Evolutionary conservation across 2,888 invertebrate species (phyloP).

Genomic region (Eumacrocentrus americanus): DNA sequence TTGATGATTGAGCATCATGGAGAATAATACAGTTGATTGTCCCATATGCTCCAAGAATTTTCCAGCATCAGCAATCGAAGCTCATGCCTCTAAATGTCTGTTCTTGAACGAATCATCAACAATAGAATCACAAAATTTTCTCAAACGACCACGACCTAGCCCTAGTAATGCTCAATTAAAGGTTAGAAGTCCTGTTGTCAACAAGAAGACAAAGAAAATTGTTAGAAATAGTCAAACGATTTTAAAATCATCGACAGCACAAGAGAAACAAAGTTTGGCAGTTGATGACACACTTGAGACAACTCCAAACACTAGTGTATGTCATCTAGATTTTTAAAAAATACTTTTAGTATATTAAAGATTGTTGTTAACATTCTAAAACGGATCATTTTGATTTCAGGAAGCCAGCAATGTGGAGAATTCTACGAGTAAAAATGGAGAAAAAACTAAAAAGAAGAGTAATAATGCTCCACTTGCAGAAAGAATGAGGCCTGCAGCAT

Average conservation of each 20-base stretch:
- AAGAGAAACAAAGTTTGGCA: not conserved
- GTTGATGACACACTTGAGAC: not conserved
- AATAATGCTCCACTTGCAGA: slow-evolving; percentile 71
- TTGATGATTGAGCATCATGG: too few species aligned
- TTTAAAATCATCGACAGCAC: not conserved
- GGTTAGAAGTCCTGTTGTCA: slow-evolving; percentile 29
- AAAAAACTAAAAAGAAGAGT: slow-evolving; percentile 19
- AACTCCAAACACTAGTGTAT: not conserved
- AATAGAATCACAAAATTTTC: slow-evolving; percentile 25
- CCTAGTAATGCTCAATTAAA: slow-evolving; percentile 20
- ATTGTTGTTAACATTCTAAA: too few species aligned
- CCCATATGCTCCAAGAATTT: slow-evolving; percentile 71
- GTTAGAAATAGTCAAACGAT: slow-evolving; percentile 12
- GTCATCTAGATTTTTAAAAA: not conserved
- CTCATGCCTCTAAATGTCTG: slow-evolving; percentile 74
- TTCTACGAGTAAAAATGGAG: slow-evolving; percentile 11
- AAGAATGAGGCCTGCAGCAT: slow-evolving; percentile 70
- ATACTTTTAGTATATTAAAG: too few species aligned
- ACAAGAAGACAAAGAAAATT: slow-evolving; percentile 32
- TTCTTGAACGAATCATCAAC: slow-evolving; percentile 65
- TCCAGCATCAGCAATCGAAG: slow-evolving; percentile 65
- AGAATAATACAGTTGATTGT: slow-evolving; percentile 59
- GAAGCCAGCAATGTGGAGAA: slow-evolving; percentile 8
- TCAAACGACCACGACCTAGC: slow-evolving; percentile 35
- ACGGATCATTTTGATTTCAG: too few species aligned